These are phyloP conservation scores for Lycocorax pyrrhopterus DNA, from an alignment of 2,113 vertebrate species.

Conservation along the genomic window DNA sequence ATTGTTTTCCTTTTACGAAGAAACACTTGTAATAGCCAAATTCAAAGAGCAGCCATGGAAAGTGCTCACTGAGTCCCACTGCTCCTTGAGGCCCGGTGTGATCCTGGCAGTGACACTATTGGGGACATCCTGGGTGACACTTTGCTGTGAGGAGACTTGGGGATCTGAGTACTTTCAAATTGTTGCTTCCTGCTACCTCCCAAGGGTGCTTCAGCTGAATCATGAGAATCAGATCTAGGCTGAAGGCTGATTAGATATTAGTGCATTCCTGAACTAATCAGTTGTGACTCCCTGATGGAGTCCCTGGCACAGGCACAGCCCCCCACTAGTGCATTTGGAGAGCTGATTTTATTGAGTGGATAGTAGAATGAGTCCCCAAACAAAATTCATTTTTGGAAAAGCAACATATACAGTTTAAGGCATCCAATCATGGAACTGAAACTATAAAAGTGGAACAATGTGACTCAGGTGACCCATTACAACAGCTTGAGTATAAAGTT, in stretches of 20 bases:
- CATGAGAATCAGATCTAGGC: background rate
- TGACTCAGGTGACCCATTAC: constrained; percentile 34
- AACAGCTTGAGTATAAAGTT: background rate
- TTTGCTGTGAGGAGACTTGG: background rate
- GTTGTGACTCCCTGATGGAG: background rate
- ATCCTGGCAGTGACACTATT: background rate
- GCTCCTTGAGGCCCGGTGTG: fast-evolving
- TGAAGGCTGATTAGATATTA: background rate
- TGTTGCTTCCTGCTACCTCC: background rate
- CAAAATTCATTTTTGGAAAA: background rate
- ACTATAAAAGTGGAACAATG: background rate
- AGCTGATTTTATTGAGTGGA: background rate
- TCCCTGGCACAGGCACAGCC: background rate
- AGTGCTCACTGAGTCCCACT: background rate
- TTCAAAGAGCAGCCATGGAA: background rate
- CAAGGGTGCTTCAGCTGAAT: background rate
- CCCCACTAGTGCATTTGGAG: background rate
- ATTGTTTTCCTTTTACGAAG: background rate
- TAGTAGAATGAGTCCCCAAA: background rate
- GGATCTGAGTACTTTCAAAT: background rate
- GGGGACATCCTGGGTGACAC: background rate
- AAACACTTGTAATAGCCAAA: background rate
- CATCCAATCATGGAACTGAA: background rate
- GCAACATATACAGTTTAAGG: background rate
- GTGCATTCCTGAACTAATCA: background rate